A percentile compares a stretch with the other conserved stretches of the same genome.
Conservation (phyloP, 2,888 invertebrate species). For the Melanargia galathea region DNA sequence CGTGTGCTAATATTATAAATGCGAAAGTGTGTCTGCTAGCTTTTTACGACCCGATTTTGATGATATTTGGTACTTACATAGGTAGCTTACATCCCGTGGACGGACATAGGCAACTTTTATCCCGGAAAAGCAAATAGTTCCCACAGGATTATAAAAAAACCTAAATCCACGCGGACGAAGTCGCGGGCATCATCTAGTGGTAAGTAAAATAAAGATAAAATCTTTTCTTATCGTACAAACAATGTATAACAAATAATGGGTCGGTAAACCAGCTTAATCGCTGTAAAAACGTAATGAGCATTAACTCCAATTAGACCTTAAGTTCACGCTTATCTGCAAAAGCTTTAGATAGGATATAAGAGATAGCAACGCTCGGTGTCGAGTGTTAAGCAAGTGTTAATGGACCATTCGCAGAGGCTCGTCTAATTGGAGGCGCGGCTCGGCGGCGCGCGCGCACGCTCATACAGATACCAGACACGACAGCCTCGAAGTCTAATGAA, state of each 20-base stretch:
- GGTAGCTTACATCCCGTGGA: too few species aligned
- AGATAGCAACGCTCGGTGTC: constrained; percentile 34
- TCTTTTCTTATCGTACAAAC: too few species aligned
- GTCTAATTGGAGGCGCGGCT: constrained; percentile 39
- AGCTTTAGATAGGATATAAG: constrained; percentile 30
- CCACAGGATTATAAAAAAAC: too few species aligned
- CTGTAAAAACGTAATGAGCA: constrained; percentile 21
- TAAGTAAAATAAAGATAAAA: too few species aligned
- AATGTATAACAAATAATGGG: background rate
- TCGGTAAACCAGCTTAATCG: background rate
- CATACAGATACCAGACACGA: constrained; percentile 34
- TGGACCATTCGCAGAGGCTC: constrained; percentile 64
- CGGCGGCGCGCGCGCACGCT: constrained; percentile 37
- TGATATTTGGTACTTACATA: too few species aligned
- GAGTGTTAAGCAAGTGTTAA: constrained; percentile 68
- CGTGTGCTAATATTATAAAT: too few species aligned
- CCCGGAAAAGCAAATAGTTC: too few species aligned
- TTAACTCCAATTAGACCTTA: constrained; percentile 30
- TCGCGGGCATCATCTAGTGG: too few species aligned
- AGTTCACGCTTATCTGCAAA: constrained; percentile 34
- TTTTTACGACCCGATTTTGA: too few species aligned
- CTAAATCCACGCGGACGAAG: too few species aligned
- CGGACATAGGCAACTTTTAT: too few species aligned
- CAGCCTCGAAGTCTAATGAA: constrained; percentile 12
- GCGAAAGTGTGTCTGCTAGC: too few species aligned